phyloP scores from a whole-genome alignment of 2,888 invertebrate species.

The Lochmaea crataegi region DNA sequence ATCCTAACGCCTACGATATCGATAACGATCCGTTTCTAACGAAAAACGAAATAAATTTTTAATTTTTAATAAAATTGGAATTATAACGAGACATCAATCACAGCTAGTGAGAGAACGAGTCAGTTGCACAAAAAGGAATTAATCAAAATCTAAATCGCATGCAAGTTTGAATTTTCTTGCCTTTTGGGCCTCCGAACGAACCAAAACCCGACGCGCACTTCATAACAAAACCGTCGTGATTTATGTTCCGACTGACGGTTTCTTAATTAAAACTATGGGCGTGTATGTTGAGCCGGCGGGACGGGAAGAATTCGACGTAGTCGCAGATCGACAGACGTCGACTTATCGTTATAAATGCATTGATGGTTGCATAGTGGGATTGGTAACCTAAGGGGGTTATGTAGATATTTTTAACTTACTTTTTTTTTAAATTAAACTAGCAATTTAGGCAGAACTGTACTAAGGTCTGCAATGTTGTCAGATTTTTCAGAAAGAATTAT shows the following conservation, averaged over 20 bases:
- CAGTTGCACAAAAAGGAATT: constrained; percentile 38
- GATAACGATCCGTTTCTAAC: constrained; percentile 1
- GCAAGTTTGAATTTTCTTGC: constrained; percentile 36
- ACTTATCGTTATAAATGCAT: not conserved
- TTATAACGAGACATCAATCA: constrained; percentile 42
- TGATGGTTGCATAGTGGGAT: not conserved
- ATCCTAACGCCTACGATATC: not conserved
- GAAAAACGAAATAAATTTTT: constrained; percentile 28
- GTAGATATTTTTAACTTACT: not conserved
- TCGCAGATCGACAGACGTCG: not conserved
- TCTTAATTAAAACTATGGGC: constrained; percentile 50
- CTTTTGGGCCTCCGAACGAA: constrained; percentile 21
- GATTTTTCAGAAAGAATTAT: too few species aligned
- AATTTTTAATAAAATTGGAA: constrained; percentile 41
- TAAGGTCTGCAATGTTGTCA: too few species aligned
- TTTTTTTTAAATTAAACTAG: too few species aligned
- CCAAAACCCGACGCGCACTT: constrained; percentile 28
- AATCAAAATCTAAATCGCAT: constrained; percentile 45
- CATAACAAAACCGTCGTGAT: constrained; percentile 49
- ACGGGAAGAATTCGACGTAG: constrained; percentile 15
- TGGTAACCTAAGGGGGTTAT: not conserved
- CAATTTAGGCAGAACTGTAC: too few species aligned
- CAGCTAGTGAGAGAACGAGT: constrained; percentile 22
- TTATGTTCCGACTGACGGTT: constrained; percentile 50
- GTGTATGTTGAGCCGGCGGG: constrained; percentile 22